Percentiles rank a stretch among this genome's conserved stretches.
Conservation (phyloP, 1,140 invertebrate species). For the Heliconius hewitsoni region DNA sequence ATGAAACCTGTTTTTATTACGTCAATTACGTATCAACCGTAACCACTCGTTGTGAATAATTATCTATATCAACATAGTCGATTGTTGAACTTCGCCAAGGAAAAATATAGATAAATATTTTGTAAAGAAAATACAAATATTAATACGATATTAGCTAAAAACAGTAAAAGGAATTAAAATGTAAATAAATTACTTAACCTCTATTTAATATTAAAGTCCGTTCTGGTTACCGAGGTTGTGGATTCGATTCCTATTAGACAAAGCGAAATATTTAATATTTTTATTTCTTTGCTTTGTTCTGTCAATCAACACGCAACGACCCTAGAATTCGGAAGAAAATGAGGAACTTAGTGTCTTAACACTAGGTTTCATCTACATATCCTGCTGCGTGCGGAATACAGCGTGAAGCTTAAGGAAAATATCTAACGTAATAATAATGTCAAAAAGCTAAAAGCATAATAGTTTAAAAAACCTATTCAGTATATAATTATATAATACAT, state of each 20-base stretch:
- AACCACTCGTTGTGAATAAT: slow-evolving; percentile 22
- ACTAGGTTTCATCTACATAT: no score
- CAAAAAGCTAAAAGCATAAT: neutral
- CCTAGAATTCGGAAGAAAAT: no score
- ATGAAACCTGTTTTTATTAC: slow-evolving; percentile 57
- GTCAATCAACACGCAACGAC: no score
- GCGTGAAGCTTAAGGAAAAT: no score
- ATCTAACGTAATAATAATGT: neutral
- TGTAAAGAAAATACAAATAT: neutral
- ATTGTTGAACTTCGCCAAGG: neutral
- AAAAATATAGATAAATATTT: neutral
- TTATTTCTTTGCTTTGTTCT: no score
- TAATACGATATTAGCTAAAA: neutral
- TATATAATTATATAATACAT: neutral
- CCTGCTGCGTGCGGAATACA: no score
- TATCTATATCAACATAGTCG: neutral
- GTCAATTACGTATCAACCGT: slow-evolving; percentile 56
- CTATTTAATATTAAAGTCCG: no score
- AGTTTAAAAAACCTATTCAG: neutral
- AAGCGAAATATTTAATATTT: no score
- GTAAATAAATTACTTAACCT: neutral
- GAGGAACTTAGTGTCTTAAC: no score
- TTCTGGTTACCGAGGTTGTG: no score
- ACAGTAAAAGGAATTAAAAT: neutral
- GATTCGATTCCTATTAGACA: no score